These are phyloP conservation scores for Aproaerema taeniolella DNA, from an alignment of 2,888 invertebrate species.

Conservation along the genomic window DNA sequence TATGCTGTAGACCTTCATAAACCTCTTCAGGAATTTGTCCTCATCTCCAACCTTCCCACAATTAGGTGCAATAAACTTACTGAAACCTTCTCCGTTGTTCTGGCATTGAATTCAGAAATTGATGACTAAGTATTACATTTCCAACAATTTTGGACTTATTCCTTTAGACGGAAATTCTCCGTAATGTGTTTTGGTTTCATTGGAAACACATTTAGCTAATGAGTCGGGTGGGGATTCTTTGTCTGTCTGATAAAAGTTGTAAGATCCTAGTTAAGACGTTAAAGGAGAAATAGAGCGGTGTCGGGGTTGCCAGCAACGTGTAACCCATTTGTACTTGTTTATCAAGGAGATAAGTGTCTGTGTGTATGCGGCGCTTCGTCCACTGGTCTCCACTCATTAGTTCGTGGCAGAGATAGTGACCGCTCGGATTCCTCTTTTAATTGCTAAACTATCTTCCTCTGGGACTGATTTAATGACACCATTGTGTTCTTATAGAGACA, in stretches of 20 bases:
- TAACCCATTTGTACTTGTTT: constrained; percentile 71
- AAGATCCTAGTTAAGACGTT: constrained; percentile 56
- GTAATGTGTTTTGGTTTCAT: constrained; percentile 28
- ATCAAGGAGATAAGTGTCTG: constrained; percentile 63
- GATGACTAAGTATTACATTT: too few relatives aligned
- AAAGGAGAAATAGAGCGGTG: constrained; percentile 53
- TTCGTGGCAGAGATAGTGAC: constrained; percentile 51
- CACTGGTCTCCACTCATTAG: constrained; percentile 60
- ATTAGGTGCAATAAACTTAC: constrained; percentile 30
- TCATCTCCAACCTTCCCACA: constrained; percentile 29
- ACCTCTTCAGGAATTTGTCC: constrained; percentile 38
- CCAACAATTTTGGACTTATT: constrained; percentile 15
- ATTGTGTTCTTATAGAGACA: constrained; percentile 26
- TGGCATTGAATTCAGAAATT: constrained; percentile 13
- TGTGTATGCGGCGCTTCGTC: constrained; percentile 45
- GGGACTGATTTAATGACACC: constrained; percentile 45
- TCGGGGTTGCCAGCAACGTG: constrained; percentile 56
- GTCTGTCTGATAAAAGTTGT: constrained; percentile 54
- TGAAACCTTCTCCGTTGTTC: constrained; percentile 18
- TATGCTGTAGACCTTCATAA: constrained; percentile 47
- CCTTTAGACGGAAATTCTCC: constrained; percentile 13
- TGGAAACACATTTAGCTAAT: constrained; percentile 49
- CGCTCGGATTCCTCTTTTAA: constrained; percentile 54
- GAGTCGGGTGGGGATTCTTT: constrained; percentile 46
- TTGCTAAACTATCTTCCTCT: constrained; percentile 54